Evolutionary conservation across 2,113 vertebrate genomes (phyloP), one percentile per base, ranked within the genome.

Genomic region (Alethe castanea): DNA sequence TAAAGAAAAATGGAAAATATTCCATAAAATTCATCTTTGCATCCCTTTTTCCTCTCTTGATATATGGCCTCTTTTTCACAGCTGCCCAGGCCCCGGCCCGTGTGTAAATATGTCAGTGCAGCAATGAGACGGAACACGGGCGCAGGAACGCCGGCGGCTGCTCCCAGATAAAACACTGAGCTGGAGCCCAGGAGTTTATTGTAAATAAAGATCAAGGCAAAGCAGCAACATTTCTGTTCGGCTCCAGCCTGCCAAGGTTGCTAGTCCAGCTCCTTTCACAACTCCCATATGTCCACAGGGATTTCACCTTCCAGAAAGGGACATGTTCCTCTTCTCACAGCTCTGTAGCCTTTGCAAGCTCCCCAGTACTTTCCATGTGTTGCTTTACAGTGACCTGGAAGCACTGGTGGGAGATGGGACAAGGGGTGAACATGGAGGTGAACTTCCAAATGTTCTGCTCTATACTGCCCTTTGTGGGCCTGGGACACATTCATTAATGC

Each of bases 1-100:
- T 90, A 96, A 97, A 97, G 92, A 94, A 95, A 96, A 97, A 96
- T 94, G 95, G 95, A 97, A 96, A 95, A 94, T 96, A 95, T 95
- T 96, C 94, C 92, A 94, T 96, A 96, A 96, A 94, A 91, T 96
- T 95, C 92, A 79, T 92, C 96, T 96, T 93, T 94, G 93, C 95
- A 95, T 97, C 95, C 93, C 86, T 95, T 97, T 96, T 97, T 96
- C 94, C 92, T 93, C 73, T 84, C 90, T 92, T 97, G 96, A 97
- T 96, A 94, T 95, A 97, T 94, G 80, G 92, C 92, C 86, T 45
- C 95, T 88, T 84, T 79, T 45, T 82, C 95, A 62, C 86, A 93
- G 92, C 95, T 94, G 95, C 95, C 95, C 31, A 26, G 57, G 95
- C 83, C 92, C 88, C 26, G 38, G 94, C 92, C 90, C 2, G 42